Conservation (phyloP, 2,888 invertebrate species). For the Hypomecis atomaria region DNA sequence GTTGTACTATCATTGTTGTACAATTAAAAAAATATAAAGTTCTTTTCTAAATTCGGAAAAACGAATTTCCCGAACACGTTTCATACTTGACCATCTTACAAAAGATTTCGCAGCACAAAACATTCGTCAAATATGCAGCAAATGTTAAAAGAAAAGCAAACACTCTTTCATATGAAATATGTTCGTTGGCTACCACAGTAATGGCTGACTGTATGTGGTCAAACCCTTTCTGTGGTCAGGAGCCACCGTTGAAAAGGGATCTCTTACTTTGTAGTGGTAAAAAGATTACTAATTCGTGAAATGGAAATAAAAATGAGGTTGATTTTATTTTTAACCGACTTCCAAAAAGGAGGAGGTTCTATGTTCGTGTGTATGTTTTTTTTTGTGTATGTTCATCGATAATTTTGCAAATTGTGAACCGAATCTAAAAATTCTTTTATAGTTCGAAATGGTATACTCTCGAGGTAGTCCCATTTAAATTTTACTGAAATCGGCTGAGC, state of each 20-base stretch:
- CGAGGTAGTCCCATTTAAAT: too few species aligned
- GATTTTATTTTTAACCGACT: slow-evolving; percentile 6
- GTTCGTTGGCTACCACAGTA: slow-evolving; percentile 61
- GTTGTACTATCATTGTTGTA: too few species aligned
- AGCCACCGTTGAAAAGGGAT: slow-evolving; percentile 54
- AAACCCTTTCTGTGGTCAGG: slow-evolving; percentile 57
- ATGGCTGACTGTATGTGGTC: slow-evolving; percentile 52
- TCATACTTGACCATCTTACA: background rate
- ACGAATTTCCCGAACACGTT: too few species aligned
- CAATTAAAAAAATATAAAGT: too few species aligned
- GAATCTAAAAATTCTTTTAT: too few species aligned
- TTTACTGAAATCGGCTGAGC: too few species aligned
- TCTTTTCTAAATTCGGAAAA: too few species aligned
- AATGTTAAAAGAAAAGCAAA: slow-evolving; percentile 25
- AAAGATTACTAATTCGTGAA: slow-evolving; percentile 34
- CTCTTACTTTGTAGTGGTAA: slow-evolving; percentile 50
- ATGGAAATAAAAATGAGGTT: slow-evolving; percentile 16
- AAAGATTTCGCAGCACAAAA: background rate
- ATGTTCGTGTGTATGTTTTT: too few species aligned
- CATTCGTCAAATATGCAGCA: slow-evolving; percentile 9
- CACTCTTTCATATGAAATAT: slow-evolving; percentile 40
- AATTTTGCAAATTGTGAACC: too few species aligned
- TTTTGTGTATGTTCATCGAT: too few species aligned
- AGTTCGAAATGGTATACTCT: too few species aligned
- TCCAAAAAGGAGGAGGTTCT: too few species aligned